phyloP scores from a whole-genome alignment of 1,140 invertebrate species.

The Drosophila serrata region DNA sequence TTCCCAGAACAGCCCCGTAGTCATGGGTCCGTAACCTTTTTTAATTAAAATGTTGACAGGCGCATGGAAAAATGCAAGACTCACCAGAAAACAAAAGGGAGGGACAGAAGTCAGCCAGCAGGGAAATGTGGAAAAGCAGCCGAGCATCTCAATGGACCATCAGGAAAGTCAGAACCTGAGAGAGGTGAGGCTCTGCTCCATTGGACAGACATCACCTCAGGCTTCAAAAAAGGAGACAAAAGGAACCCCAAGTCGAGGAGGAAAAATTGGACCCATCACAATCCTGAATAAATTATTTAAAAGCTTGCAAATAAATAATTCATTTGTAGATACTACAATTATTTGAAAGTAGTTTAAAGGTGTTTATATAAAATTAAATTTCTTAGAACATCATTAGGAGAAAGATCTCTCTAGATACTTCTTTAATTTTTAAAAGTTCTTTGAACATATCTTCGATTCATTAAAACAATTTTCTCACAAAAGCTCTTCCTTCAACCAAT shows the following conservation, averaged over 20 bases:
- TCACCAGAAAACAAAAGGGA: too few relatives aligned
- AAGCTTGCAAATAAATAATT: not conserved
- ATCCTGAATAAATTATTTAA: conserved; percentile 4
- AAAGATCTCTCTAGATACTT: not conserved
- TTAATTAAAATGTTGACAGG: conserved; percentile 86
- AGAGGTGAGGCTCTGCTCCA: conserved; percentile 32
- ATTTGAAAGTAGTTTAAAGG: not conserved
- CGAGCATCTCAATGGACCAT: conserved; percentile 33
- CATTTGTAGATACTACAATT: not conserved
- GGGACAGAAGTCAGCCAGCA: not conserved
- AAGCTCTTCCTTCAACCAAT: not conserved
- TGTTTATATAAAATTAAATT: not conserved
- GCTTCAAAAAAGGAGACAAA: conserved; percentile 26
- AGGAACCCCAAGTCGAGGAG: not conserved
- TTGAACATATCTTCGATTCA: too few relatives aligned
- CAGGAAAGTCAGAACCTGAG: conserved; percentile 44
- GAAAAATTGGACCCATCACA: not conserved
- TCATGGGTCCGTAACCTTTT: conserved; percentile 81
- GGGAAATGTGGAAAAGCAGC: conserved; percentile 8
- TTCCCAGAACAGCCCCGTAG: conserved; percentile 38
- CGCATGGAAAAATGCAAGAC: conserved; percentile 77
- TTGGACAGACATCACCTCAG: conserved; percentile 43
- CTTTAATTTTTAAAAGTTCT: too few relatives aligned
- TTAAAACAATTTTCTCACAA: not conserved
- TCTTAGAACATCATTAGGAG: too few relatives aligned